Evolutionary conservation across 2,797 vertebrate species (phyloP), one percentile per base, ranked within the genome.

Genomic region (Platyrinchus mystaceus): DNA sequence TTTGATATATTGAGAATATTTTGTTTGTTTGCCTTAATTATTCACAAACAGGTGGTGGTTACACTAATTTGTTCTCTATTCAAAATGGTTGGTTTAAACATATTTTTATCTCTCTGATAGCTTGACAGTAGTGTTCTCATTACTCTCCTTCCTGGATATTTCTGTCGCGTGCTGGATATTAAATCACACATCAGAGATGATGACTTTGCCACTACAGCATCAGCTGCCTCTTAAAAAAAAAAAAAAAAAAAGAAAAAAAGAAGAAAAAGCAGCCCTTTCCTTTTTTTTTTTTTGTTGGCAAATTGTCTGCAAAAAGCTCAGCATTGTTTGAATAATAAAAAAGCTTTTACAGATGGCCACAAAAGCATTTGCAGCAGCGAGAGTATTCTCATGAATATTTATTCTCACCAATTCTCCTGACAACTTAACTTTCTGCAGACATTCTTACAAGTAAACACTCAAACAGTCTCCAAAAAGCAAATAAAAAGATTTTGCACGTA

Each of bases 311-410:
- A 95, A 93, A 92, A 94, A 79, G 32, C 88, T 90, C 66, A 37
- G 44, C 85, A 84, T 79, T 94, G 93, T 95, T 90, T 93, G 85
- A 94, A 90, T 94, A 90, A 91, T 91, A 91, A 93, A 96, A 94
- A 90, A 94, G 87, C 77, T 91, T 93, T 96, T 96, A 93, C 93
- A 96, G 94, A 93, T 93, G 91, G 93, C 67, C 59, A 2, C 59
- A 84, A 73, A 94, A 93, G 80, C 30, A 0, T 78, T 92, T 87
- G 77, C 83, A 93, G 77, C 83, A 93, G 50, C 0, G 0, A 66
- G 58, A 94, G 20, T 16, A 19, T 84, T 81, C 94, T 95, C 93
- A 95, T 95, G 93, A 96, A 95, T 96, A 96, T 96, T 96, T 94
- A 96, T 96, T 69, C 70, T 73, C 62, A 81, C 66, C 85, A 59